Evolutionary conservation across 2,888 invertebrate genomes (phyloP), one percentile per base, ranked within the genome.

Genomic region (Achlya flavicornis): DNA sequence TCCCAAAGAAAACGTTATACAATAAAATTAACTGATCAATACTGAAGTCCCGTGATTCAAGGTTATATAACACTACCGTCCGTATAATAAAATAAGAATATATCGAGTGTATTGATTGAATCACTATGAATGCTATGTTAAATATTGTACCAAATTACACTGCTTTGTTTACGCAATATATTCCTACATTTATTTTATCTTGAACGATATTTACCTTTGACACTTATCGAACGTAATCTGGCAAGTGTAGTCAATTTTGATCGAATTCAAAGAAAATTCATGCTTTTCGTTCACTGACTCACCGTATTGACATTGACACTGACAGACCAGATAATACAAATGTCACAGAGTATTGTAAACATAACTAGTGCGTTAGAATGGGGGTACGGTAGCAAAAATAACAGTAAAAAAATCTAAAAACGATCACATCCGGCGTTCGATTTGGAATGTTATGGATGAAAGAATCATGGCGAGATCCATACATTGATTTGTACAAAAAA

Each of bases 1-100:
- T 67, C 72, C 75, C 78, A 71, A 73, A 7, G 19, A 19, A 60
- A 58, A 58, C 32, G 41, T 60, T 41, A 19, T 60, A 41, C 41
- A 70, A 74, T 68, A 80, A 71, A 76, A 74, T 75, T 46, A 77
- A 78, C 75, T 87, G 84, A 92, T 92, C 91, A 90, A 90, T 91
- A 92, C 85, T 81, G 76, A 84, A 86, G 88, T 92, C 92, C 87
- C 91, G 93, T 92, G 93, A 93, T 92, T 93, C 93, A 93, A 93
- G 93, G 93, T 93, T 93, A 93, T 92, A 88, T 93, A 93, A 93
- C 91, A 84, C 87, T 88, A 82, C 84, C 85, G 89, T 83, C 84
- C 84, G 81, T 81, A 77, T 63, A 79, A 74, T 77, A 80, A 75
- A 75, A 8, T 80, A 86, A 81, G 81, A 71, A 76, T 80, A 79